phyloP scores from a whole-genome alignment of 2,113 vertebrate genomes.

The Syngnathoides biaculeatus region DNA sequence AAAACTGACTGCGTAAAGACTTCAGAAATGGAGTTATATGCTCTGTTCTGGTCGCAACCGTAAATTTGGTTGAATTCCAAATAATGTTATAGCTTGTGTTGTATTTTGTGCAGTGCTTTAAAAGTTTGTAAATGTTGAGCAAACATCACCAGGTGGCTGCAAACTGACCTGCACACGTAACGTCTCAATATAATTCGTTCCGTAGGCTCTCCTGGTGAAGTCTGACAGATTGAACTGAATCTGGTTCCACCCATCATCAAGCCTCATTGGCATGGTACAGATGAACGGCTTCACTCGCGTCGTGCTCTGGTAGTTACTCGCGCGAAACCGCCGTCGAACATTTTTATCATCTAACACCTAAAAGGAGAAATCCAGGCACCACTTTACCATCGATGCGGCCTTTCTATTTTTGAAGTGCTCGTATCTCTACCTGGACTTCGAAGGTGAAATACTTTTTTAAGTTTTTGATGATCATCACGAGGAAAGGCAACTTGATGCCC shows the following conservation, averaged over 20 bases:
- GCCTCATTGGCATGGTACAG: constrained; percentile 97
- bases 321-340: constrained; percentile 87
- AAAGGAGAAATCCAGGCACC: not conserved
- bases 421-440: constrained; percentile 86
- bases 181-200: constrained; percentile 95
- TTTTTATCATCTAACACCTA: constrained; percentile 98
- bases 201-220: constrained; percentile 90
- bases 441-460: constrained; percentile 98
- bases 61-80: too few species aligned
- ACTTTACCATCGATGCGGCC: not conserved
- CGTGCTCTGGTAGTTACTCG: constrained; percentile 95
- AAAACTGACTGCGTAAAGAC: too few species aligned
- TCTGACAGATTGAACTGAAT: constrained; percentile 96
- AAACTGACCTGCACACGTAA: constrained; percentile 89
- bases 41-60: too few species aligned
- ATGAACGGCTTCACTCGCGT: constrained; percentile 96
- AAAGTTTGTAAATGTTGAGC: not conserved
- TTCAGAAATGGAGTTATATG: too few species aligned
- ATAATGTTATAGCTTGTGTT: not conserved
- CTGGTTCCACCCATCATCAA: constrained; percentile 97
- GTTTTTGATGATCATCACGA: constrained; percentile 98
- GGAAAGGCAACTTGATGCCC: constrained; percentile 92
- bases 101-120: not conserved
- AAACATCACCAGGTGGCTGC: not conserved
- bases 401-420: not conserved